Evolutionary conservation across 2,888 invertebrate species (phyloP).

Genomic region (Trissolcus japonicus): DNA sequence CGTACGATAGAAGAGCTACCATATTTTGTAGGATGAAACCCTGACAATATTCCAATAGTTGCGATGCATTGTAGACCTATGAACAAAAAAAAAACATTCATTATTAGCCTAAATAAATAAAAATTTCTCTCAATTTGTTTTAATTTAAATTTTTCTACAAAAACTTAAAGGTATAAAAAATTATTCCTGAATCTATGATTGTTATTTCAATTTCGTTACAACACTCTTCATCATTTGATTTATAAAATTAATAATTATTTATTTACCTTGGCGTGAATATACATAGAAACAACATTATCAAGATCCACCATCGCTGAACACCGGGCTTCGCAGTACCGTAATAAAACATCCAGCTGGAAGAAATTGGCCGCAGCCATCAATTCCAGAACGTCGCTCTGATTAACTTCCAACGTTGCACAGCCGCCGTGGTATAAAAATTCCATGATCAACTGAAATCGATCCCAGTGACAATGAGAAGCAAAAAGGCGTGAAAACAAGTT

Average conservation of each 20-base stretch:
- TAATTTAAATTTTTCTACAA: too few relatives aligned
- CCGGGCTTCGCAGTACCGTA: conserved; percentile 90
- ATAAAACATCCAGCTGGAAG: conserved; percentile 90
- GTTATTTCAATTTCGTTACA: too few relatives aligned
- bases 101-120: too few relatives aligned
- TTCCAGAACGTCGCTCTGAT: conserved; percentile 88
- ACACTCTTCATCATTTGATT: neutral
- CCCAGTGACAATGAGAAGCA: neutral
- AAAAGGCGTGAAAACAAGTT: neutral
- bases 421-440: conserved; percentile 94
- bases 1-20: conserved; percentile 94
- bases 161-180: too few relatives aligned
- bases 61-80: conserved; percentile 91
- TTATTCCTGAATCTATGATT: too few relatives aligned
- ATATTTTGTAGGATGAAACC: conserved; percentile 93
- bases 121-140: too few relatives aligned
- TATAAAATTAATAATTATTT: neutral
- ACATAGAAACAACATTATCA: conserved; percentile 93
- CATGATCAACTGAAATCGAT: conserved; percentile 86
- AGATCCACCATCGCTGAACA: conserved; percentile 90
- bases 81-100: neutral
- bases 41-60: conserved; percentile 92
- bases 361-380: conserved; percentile 94
- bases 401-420: conserved; percentile 86
- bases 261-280: conserved; percentile 91